Conservation (phyloP, 2,888 invertebrate genomes). For the Cartodere bifasciata region DNA sequence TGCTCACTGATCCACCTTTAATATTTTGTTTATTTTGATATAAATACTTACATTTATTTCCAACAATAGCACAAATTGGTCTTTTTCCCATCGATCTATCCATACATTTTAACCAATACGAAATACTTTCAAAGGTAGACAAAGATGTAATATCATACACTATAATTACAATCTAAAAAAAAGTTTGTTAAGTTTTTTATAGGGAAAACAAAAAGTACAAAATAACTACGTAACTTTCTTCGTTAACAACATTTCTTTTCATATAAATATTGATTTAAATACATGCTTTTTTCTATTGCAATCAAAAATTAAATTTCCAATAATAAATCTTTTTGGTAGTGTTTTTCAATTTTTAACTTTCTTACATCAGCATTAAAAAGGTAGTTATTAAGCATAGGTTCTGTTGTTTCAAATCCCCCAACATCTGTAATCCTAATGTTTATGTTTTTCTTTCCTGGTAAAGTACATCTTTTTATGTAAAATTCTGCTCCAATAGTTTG, state of each 20-base stretch:
- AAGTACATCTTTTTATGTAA: constrained; percentile 48
- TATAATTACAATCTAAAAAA: constrained; percentile 56
- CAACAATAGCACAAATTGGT: constrained; percentile 45
- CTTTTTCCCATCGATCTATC: constrained; percentile 40
- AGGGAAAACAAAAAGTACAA: too few species aligned
- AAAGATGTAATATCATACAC: constrained; percentile 76
- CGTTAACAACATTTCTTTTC: too few species aligned
- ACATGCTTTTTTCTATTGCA: too few species aligned
- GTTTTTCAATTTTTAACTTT: too few species aligned
- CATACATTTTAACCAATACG: constrained; percentile 54
- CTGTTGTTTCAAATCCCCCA: constrained; percentile 63
- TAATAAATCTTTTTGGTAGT: too few species aligned
- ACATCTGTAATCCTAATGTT: constrained; percentile 74
- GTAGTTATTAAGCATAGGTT: constrained; percentile 68
- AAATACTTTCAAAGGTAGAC: constrained; percentile 64
- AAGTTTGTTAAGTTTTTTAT: too few species aligned
- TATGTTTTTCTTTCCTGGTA: constrained; percentile 45
- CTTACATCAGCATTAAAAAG: constrained; percentile 57
- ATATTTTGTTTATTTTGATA: constrained; percentile 1
- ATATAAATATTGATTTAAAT: too few species aligned
- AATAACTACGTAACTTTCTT: too few species aligned
- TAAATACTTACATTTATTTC: constrained; percentile 51
- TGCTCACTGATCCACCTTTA: too few species aligned
- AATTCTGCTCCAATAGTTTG: constrained; percentile 64
- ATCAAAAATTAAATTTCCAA: too few species aligned